These are phyloP conservation scores for Sycobia sp. DNA, from an alignment of 1,140 invertebrate genomes.

Conservation along the genomic window DNA sequence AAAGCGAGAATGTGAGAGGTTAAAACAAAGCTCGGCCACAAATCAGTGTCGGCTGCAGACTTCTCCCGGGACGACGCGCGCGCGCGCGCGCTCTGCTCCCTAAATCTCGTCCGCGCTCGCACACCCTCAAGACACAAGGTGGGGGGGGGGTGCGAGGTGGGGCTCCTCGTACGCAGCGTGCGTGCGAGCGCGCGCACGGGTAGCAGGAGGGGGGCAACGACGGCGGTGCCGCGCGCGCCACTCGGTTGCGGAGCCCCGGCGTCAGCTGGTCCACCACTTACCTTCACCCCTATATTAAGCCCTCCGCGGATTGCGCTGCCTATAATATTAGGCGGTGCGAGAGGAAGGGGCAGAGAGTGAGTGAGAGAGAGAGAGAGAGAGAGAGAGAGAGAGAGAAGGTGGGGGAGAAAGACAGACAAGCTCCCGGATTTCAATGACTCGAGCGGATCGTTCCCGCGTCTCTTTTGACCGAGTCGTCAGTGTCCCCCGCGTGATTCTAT, in stretches of 20 bases:
- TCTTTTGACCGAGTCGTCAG: too few species aligned
- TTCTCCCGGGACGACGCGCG: conserved; percentile 51
- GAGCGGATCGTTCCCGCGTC: too few species aligned
- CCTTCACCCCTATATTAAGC: conserved; percentile 63
- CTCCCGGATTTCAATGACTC: conserved; percentile 57
- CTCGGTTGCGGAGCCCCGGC: conserved; percentile 48
- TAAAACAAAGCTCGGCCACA: conserved; percentile 62
- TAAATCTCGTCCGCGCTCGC: conserved; percentile 62
- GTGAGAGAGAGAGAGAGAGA: too few species aligned
- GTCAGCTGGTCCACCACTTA: conserved; percentile 63
- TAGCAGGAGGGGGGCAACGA: background rate
- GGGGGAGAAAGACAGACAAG: too few species aligned
- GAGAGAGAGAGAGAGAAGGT: too few species aligned
- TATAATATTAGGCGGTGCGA: conserved; percentile 63
- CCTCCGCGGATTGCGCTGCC: conserved; percentile 60
- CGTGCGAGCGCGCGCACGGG: conserved; percentile 42
- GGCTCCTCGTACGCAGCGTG: conserved; percentile 47
- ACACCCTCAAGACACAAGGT: conserved; percentile 62
- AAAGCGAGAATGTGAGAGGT: too few species aligned
- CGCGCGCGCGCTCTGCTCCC: too few species aligned
- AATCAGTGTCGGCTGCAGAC: conserved; percentile 61
- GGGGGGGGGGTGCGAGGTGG: too few species aligned
- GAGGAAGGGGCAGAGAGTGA: too few species aligned
- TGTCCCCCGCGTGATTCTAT: too few species aligned
- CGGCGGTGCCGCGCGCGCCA: background rate